Percentiles rank a stretch among this genome's conserved stretches.
Conservation (phyloP, 1,140 invertebrate species). For the Aphaenogaster rudis region DNA sequence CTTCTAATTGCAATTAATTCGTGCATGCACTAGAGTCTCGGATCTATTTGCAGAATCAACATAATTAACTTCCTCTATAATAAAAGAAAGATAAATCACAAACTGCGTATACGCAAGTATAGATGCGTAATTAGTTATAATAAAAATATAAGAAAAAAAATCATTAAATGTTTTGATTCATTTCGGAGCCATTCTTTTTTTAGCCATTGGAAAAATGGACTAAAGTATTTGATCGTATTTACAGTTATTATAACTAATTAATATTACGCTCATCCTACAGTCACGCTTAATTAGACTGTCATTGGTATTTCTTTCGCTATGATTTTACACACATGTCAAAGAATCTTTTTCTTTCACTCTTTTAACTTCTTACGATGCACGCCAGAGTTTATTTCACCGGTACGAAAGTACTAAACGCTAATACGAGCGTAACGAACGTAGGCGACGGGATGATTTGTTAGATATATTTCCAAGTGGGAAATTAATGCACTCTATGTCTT, state of each 20-base stretch:
- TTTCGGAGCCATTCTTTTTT: neutral
- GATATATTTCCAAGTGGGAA: neutral
- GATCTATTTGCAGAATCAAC: neutral
- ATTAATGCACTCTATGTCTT: neutral
- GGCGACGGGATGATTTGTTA: neutral
- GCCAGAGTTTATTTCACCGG: neutral
- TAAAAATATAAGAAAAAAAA: neutral
- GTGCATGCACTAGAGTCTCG: neutral
- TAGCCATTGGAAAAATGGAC: neutral
- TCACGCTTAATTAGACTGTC: neutral
- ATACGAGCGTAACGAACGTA: neutral
- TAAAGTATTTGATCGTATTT: neutral
- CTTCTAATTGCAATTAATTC: conserved; percentile 60
- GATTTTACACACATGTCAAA: neutral
- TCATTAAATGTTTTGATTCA: neutral
- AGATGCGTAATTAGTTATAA: neutral
- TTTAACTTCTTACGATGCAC: neutral
- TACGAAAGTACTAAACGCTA: neutral
- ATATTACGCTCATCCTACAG: neutral
- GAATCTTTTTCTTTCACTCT: neutral
- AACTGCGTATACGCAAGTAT: neutral
- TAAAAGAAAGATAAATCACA: neutral
- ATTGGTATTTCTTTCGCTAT: neutral
- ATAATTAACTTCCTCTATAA: neutral
- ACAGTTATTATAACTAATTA: neutral